Percentiles rank a stretch among this genome's conserved stretches.
phyloP scores from a whole-genome alignment of 2,113 vertebrate genomes.

The Pao palembangensis region DNA sequence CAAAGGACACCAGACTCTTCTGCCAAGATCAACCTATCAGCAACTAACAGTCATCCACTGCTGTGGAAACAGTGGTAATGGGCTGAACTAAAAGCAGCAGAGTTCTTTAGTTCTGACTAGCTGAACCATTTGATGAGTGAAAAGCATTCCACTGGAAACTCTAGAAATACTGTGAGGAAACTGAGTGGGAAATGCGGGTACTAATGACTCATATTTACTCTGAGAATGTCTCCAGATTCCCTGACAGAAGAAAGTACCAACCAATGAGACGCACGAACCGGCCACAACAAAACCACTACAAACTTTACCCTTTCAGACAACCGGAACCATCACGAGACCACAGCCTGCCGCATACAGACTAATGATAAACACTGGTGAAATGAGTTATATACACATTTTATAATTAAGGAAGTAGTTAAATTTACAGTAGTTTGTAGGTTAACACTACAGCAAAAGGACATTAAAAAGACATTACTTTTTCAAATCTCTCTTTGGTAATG shows the following conservation, averaged over 20 bases:
- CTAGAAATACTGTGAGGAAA: neutral
- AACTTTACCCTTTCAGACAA: neutral
- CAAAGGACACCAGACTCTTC: conserved; percentile 19
- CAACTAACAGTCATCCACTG: neutral
- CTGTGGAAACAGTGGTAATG: conserved; percentile 1
- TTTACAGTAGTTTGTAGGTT: neutral
- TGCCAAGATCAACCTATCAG: conserved; percentile 6
- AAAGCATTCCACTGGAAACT: conserved; percentile 2
- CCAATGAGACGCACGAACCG: neutral
- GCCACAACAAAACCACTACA: neutral
- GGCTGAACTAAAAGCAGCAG: conserved; percentile 1
- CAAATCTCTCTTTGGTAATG: neutral
- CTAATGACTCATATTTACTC: conserved; percentile 2
- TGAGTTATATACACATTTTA: too few species aligned
- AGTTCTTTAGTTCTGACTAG: neutral
- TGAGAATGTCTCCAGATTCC: neutral
- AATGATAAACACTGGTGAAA: neutral
- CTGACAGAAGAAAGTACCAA: conserved; percentile 1
- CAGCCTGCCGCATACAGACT: neutral
- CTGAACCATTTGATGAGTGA: neutral
- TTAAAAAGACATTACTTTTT: neutral
- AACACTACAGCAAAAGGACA: neutral
- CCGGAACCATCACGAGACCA: neutral
- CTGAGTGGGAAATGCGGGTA: neutral
- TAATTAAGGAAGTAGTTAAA: neutral